Evolutionary conservation across 2,888 invertebrate genomes (phyloP), one percentile per base, ranked within the genome.

Genomic region (Lysandra bellargus): DNA sequence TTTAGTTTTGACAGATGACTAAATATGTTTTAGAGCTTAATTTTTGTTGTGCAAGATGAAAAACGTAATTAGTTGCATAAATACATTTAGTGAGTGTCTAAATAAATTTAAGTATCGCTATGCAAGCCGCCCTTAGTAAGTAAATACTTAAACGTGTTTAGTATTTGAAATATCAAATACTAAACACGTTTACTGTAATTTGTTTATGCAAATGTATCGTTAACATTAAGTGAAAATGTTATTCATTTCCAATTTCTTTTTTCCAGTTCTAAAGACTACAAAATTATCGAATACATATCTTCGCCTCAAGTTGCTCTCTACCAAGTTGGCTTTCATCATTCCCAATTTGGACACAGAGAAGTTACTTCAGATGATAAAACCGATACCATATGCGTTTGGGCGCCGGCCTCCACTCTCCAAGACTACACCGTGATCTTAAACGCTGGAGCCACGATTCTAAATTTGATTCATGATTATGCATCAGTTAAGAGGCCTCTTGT

Each of bases 241-340:
- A 12, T 44, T 44, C 44, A 44, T 44, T 44, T 2, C 2, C 14
- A 53, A 14, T 0, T 14, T 53, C 53, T 14, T 69, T 78, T 78
- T 88, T 89, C 3, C 87, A 92, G 92, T 40, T 84, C 79, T 84
- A 86, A 82, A 84, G 82, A 87, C 33, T 86, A 87, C 79, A 80
- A 85, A 0, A 83, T 89, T 17, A 85, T 92, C 72, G 89, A 91
- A 78, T 93, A 89, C 81, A 82, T 88, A n/a, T 89, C 91, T 5
- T 94, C 94, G 0, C 91, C 93, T 0, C 94, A 94, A 88, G 90
- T 93, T 0, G 86, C 88, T 0, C 82, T 91, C 0, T 85, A 93
- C 69, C 92, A 94, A 85, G 87, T 93, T 1, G 92, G 92, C 0
- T 91, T 94, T 83, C 93, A 93, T 80, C 86, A 90, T 81, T 94